phyloP scores from a whole-genome alignment of 35 echinoderm and acorn worm species.

The Holothuria glaberrima region DNA sequence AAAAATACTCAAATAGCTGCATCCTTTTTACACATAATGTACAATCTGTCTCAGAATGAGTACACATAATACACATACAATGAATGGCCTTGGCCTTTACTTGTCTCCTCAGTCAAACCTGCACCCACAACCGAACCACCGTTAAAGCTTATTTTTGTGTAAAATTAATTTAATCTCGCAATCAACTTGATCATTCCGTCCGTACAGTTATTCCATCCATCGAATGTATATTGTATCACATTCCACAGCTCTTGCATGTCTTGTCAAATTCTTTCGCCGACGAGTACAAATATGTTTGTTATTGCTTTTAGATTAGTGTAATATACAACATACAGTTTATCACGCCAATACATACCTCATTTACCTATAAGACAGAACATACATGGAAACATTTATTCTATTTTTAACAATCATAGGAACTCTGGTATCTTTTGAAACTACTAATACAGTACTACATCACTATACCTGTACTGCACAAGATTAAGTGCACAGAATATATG shows the following conservation, averaged over 20 bases:
- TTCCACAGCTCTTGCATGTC: background rate
- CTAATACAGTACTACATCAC: too few species aligned
- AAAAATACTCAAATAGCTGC: background rate
- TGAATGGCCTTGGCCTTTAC: background rate
- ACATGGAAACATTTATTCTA: too few species aligned
- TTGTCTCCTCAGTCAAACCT: background rate
- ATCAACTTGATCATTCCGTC: slow-evolving; percentile 3
- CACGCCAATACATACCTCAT: too few species aligned
- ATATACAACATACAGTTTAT: background rate
- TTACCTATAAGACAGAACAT: too few species aligned
- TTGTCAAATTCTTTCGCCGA: background rate
- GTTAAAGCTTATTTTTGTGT: background rate
- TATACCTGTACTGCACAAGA: too few species aligned
- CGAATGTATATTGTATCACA: background rate
- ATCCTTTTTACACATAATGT: background rate
- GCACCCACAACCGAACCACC: background rate
- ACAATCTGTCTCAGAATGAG: background rate
- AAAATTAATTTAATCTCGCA: background rate
- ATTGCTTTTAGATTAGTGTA: slow-evolving; percentile 6
- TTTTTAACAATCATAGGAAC: too few species aligned
- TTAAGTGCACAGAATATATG: too few species aligned
- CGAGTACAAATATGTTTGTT: background rate
- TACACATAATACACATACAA: background rate
- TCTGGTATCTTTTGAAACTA: too few species aligned
- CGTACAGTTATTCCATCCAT: background rate